phyloP scores from a whole-genome alignment of 1,140 invertebrate species.

The Callitettix versicolor region DNA sequence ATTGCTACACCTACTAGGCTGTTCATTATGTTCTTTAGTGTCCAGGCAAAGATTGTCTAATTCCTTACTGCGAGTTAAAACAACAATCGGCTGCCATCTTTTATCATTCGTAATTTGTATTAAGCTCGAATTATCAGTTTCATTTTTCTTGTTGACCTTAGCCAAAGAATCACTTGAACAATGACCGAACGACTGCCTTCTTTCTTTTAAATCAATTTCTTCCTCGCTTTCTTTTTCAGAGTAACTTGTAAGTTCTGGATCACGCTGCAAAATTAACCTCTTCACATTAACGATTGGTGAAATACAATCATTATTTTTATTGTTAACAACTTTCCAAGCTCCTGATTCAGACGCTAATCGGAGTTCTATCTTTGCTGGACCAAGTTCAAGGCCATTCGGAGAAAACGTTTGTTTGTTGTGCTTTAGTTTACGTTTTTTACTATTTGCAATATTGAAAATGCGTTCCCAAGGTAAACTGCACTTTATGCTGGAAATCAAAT shows the following conservation, averaged over 20 bases:
- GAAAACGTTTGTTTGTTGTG: neutral
- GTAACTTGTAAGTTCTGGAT: neutral
- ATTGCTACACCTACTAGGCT: too few species aligned
- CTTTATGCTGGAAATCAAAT: neutral
- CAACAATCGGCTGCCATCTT: conserved; percentile 2
- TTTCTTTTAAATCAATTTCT: conserved; percentile 7
- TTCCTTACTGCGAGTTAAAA: neutral
- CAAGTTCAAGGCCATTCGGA: conserved; percentile 1
- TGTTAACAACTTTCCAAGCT: conserved; percentile 6
- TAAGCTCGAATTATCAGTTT: neutral
- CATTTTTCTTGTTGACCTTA: neutral
- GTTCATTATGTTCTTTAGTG: too few species aligned
- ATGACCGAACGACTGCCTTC: neutral
- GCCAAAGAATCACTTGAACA: neutral
- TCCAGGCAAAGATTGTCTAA: neutral
- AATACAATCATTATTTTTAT: neutral
- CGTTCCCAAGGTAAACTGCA: conserved; percentile 9
- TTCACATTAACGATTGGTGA: conserved; percentile 7
- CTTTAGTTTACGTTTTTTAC: neutral
- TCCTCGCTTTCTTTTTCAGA: conserved; percentile 12
- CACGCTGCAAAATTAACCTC: conserved; percentile 3
- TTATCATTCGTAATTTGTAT: neutral
- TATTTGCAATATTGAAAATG: conserved; percentile 6
- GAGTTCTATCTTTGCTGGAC: conserved; percentile 7
- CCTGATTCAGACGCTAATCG: neutral